Base-by-base conservation (phyloP, 2,888 invertebrate species). In the Acronicta psi region DNA sequence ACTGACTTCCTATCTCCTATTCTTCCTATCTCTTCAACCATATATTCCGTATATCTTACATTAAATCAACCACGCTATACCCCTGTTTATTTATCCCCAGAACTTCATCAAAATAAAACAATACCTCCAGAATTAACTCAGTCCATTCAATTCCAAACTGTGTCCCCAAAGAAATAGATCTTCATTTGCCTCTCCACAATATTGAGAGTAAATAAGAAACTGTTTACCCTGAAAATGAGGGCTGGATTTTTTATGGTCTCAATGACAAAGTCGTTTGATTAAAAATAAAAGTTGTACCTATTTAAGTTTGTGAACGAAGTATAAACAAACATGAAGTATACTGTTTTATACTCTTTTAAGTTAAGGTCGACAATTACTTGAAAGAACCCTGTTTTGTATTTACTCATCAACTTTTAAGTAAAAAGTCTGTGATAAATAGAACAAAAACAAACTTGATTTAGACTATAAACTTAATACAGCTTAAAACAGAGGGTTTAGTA, bases 1-100 rank as follows among this genome's bases (percentile, higher is more conserved):
- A 54, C 62, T 56, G 45, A 61, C 46, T 52, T 43, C 10, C 10
- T 10, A 41, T 65, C 11, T 61, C 73, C 73, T 80, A 84, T 11
- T 43, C 65, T 14, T 60, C 73, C 73, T 80, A 84, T 86, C 83
- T 77, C 63, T 51, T 54, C 59, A 59, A 71, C 81, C 76, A 82
- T 85, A 84, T 77, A 85, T 86, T 82, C 59, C 54, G 75, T 76
- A 80, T 81, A 87, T 85, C 87, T 82, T 60, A 66, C 75, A 81
- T 85, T 79, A 80, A 80, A 82, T 81, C 75, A 73, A 75, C 76
- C 85, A 80, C 62, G 70, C 69, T 69, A 69, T 76, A 65, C 72
- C 62, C 63, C 55, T 71, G 47, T 68, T 77, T 79, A 83, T 80
- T 79, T 73, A 82, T 75, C 71, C 68, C 60, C 63, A 49, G 73